Evolutionary conservation across 92 coral and sea anemone species (phyloP), one percentile per base, ranked within the genome.

Genomic region (Zoanthus solanderi): DNA sequence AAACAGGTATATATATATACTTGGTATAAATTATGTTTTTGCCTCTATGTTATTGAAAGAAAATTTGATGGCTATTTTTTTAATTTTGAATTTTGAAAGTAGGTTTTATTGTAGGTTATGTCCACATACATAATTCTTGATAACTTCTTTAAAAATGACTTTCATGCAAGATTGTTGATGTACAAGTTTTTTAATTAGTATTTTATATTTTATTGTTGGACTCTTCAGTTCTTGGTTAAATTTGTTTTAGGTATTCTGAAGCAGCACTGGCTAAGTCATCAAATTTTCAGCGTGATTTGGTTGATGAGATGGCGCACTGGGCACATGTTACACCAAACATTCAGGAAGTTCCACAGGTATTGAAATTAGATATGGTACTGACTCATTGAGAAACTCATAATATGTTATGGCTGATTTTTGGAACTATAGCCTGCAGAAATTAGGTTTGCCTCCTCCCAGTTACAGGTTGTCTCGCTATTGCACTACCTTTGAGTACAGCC

Each of bases 341-440:
- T 54, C 95, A 92, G 53, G 92, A 96, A 47, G 90, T 95, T 12
- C 98, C 98, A 32, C 97, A 95, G 92, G 98, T 96, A 84, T 58
- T 37, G 42, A 37, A 37, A 37, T 37, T 37, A 37, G 42, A 37
- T 23, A 23, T 23, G 23, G 23, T 23, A 23, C 23, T 23, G 23
- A 23, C 23, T 23, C 23, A 23, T 23, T 23, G 23, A 2, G 42
- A 0, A 37, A 2, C 42, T 2, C 42, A 37, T 37, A 37, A 2
- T 2, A 37, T 37, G 42, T 37, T 37, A 1, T 37, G 42, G 42
- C 42, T 23, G 23, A 23, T 23, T 23, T 23, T 23, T 23, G 23
- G 23, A 23, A 23, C 23, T 23, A 23, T 23, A 23, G 23, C 23
- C 23, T 37, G 42, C 42, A 37, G 42, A 2, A 37, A 37, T 2